Base-by-base conservation (phyloP, 2,113 vertebrate species). In the Xiphophorus maculatus region DNA sequence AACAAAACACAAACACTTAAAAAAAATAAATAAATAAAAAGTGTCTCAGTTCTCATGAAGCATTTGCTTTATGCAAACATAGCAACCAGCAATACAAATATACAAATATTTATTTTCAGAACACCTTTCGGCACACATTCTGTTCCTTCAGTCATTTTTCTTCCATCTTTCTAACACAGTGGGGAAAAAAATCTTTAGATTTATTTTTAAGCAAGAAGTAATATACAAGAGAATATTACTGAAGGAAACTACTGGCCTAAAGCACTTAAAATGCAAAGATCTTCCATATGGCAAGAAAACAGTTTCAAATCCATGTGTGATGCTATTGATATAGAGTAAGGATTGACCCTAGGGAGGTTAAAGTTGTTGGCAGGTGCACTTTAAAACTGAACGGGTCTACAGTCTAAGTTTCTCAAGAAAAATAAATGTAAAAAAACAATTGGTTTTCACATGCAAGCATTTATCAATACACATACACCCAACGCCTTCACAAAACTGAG, bases 311-410 rank as follows among this genome's bases (percentile, higher is more conserved):
- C 69, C 58, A 40, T 35, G 66, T 69, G 58, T 88, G 71, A 77
- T 51, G 58, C 33, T 12, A 19, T 74, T 71, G 76, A 84, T 87
- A 64, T 84, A 85, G 63, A 67, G 40, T 71, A 61, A 71, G 44
- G 80, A 84, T 80, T 80, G 51, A 73, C 76, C 44, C 35, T 22
- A 15, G 79, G 64, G 74, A 87, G 42, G 86, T 82, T 77, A 79
- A 83, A 91, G 73, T 79, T 84, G 77, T 66, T 81, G 74, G 84
- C 35, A 69, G 77, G 74, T 25, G 74, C 74, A 76, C 65, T 89
- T 86, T 65, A 79, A 87, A 77, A 84, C 79, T 88, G 84, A 84
- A 29, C 48, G 61, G 73, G 70, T 69, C 66, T 73, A 63, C 35
- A 64, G 17, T 19, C 44, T 84, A 87, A 87, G 84, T 69, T 76